Evolutionary conservation across 1,140 invertebrate genomes (phyloP).

Genomic region (Papilio glaucus): DNA sequence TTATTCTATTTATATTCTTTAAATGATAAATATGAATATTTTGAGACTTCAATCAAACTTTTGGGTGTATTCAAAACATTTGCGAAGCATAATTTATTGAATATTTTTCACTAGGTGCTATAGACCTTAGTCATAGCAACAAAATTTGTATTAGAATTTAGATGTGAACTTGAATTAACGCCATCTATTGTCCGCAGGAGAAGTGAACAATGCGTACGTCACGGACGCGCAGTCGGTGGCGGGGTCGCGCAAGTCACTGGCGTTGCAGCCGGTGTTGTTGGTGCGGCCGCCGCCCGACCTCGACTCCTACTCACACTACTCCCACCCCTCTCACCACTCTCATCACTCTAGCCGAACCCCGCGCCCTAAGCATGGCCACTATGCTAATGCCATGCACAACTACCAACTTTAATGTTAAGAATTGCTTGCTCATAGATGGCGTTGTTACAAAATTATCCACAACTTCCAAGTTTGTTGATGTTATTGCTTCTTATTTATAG

Average conservation of each 20-base stretch:
- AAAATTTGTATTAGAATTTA: background rate
- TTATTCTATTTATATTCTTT: too few relatives aligned
- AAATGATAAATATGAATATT: too few relatives aligned
- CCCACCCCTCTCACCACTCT: conserved; percentile 50
- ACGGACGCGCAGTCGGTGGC: conserved; percentile 91
- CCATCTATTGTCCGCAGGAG: conserved; percentile 85
- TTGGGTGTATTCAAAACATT: too few relatives aligned
- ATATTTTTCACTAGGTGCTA: too few relatives aligned
- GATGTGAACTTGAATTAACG: conserved; percentile 19
- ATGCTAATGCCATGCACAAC: conserved; percentile 85
- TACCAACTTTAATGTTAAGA: conserved; percentile 83
- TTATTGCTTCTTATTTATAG: background rate
- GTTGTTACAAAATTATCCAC: conserved; percentile 25
- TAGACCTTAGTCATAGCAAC: too few relatives aligned
- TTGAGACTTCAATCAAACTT: too few relatives aligned
- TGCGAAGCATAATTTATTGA: too few relatives aligned
- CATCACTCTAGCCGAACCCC: conserved; percentile 87
- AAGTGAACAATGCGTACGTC: conserved; percentile 93
- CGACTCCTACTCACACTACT: conserved; percentile 90
- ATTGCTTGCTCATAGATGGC: conserved; percentile 50
- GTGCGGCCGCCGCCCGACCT: conserved; percentile 87
- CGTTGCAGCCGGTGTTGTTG: conserved; percentile 92
- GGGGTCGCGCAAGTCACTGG: conserved; percentile 92
- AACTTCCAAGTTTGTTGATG: background rate
- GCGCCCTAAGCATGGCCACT: conserved; percentile 74